Evolutionary conservation across 1,140 invertebrate species (phyloP), one percentile per base, ranked within the genome.

Genomic region (Panagrolaimus sp.): DNA sequence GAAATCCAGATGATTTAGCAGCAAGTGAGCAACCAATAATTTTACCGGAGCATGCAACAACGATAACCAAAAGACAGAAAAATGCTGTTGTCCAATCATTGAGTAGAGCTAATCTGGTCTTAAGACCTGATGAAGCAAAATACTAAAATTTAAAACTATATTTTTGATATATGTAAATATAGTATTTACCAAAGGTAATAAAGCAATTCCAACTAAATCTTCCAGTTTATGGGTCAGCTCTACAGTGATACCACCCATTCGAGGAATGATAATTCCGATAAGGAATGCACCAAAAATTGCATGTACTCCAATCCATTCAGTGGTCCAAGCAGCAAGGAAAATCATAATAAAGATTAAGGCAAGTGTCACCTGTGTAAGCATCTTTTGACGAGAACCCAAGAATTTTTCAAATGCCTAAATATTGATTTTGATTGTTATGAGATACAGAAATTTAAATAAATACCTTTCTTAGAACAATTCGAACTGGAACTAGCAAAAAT

Each of bases 281-380:
- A 77, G 63, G 43, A 77, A 77, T 23, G 75, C 75, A 0, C 75
- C 75, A 53, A 77, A 77, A 44, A 77, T 77, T 1, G 75, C 75
- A 48, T 77, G 75, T 16, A 77, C 74, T 25, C 75, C 75, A 53
- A 77, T 77, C 5, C 67, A 68, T 45, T 77, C 75, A 13, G 75
- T 77, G 42, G 74, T 76, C 42, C 76, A 77, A 5, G 75, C 75
- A 7, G 63, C 63, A 25, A 74, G 53, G 51, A 74, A 77, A 0
- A 77, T 66, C n/a, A 74, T 47, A 0, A 68, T 63, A 1, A 77
- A 25, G 0, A 71, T 62, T 3, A 67, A 20, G n/a, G 66, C 65
- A 13, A 67, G 14, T 25, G 66, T 42, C 3, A 77, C 25, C 20
- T 74, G 42, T 0, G 53, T 70, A 0, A 74, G 8, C 13, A 61